Evolutionary conservation across 1,140 invertebrate species (phyloP).

Genomic region (Vanessa tameamea): DNA sequence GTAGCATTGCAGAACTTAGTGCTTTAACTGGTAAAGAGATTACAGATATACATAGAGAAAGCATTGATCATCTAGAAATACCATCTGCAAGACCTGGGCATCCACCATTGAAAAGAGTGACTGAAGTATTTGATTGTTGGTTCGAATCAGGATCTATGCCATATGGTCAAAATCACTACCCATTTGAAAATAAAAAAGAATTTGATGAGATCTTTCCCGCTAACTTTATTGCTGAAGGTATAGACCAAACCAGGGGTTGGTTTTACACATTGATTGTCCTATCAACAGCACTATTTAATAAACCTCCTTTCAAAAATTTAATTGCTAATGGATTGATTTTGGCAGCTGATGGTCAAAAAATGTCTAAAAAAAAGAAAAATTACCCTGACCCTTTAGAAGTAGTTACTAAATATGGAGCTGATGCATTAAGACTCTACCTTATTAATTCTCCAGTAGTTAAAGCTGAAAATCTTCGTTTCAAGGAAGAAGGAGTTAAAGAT

Average conservation of each 20-base stretch:
- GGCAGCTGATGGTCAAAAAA: conserved; percentile 98
- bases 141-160: conserved; percentile 99
- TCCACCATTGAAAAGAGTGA: conserved; percentile 90
- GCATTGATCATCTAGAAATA: conserved; percentile 96
- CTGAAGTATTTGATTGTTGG: conserved; percentile 99
- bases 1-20: conserved; percentile 95
- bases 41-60: conserved; percentile 97
- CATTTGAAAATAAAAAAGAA: conserved; percentile 94
- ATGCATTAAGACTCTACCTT: conserved; percentile 97
- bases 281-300: conserved; percentile 97
- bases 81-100: conserved; percentile 92
- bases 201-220: conserved; percentile 99
- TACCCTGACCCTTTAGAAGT: conserved; percentile 98
- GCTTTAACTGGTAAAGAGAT: conserved; percentile 90
- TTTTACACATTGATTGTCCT: conserved; percentile 99
- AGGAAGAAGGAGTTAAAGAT: conserved; percentile 98
- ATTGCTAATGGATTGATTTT: conserved; percentile 97
- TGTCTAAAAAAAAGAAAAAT: conserved; percentile 99
- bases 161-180: conserved; percentile 98
- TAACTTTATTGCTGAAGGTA: conserved; percentile 99
- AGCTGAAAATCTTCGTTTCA: conserved; percentile 97
- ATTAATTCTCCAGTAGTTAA: conserved; percentile 99
- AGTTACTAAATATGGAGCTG: conserved; percentile 96
- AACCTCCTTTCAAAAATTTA: conserved; percentile 98
- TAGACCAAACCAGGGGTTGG: conserved; percentile 99